These are phyloP conservation scores for Tenebrio molitor DNA, from an alignment of 1,140 invertebrate genomes.

Conservation along the genomic window DNA sequence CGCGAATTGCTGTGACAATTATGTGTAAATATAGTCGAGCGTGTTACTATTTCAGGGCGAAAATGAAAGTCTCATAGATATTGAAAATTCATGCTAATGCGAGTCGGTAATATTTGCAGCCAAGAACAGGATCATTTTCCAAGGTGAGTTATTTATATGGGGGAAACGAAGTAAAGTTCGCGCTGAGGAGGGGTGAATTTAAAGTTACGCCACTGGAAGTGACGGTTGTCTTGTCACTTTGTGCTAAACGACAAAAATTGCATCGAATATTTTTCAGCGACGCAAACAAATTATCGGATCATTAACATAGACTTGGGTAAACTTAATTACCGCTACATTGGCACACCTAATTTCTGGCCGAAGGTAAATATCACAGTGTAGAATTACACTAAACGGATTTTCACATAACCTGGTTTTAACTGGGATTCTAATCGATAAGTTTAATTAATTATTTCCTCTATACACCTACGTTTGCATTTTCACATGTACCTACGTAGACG, in stretches of 20 bases:
- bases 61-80: conserved; percentile 19
- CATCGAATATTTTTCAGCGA: not conserved
- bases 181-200: conserved; percentile 1
- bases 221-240: conserved; percentile 14
- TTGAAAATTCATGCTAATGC: conserved; percentile 32
- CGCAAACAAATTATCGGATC: conserved; percentile 31
- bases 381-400: conserved; percentile 36
- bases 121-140: conserved; percentile 22
- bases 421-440: conserved; percentile 25
- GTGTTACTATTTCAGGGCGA: conserved; percentile 2
- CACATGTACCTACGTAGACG: too few species aligned
- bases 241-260: conserved; percentile 12
- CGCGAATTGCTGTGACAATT: not conserved
- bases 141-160: conserved; percentile 23
- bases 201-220: conserved; percentile 6
- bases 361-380: conserved; percentile 25
- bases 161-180: conserved; percentile 11
- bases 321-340: conserved; percentile 36
- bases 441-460: conserved; percentile 36
- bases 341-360: conserved; percentile 32
- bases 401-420: conserved; percentile 13
- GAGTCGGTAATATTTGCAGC: conserved; percentile 4
- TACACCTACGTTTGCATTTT: not conserved
- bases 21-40: conserved; percentile 4
- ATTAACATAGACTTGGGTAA: conserved; percentile 36